phyloP scores from a whole-genome alignment of 2,113 vertebrate species.

The Fregata magnificens region DNA sequence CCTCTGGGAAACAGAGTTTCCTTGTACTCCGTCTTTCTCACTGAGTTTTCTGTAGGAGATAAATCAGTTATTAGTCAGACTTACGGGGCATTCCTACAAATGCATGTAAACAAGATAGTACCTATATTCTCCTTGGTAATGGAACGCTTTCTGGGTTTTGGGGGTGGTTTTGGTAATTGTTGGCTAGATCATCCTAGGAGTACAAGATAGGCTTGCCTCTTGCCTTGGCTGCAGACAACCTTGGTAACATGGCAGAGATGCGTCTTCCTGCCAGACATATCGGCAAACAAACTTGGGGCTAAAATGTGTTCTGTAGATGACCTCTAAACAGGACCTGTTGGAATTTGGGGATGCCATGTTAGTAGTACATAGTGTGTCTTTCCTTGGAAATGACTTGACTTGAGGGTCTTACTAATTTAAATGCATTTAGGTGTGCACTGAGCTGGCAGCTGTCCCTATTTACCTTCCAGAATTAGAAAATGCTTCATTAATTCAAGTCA shows the following conservation, averaged over 20 bases:
- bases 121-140: fast-evolving
- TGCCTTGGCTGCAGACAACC: neutral
- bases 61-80: fast-evolving
- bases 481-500: conserved; percentile 14
- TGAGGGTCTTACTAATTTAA: too few relatives aligned
- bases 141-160: neutral
- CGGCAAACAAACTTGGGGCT: fast-evolving
- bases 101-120: fast-evolving
- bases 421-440: neutral
- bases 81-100: neutral
- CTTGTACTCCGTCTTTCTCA: fast-evolving
- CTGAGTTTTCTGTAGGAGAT: neutral
- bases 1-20: neutral
- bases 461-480: conserved; percentile 44
- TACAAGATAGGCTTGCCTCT: fast-evolving
- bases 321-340: neutral
- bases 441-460: conserved; percentile 27
- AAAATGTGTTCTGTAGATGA: neutral
- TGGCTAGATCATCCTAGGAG: too few relatives aligned
- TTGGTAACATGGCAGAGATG: neutral
- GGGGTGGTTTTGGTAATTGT: neutral
- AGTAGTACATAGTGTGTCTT: neutral
- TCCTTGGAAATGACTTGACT: too few relatives aligned
- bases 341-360: neutral
- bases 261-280: neutral